Evolutionary conservation across 1,140 invertebrate species (phyloP).

Genomic region (Drosophila nannoptera): DNA sequence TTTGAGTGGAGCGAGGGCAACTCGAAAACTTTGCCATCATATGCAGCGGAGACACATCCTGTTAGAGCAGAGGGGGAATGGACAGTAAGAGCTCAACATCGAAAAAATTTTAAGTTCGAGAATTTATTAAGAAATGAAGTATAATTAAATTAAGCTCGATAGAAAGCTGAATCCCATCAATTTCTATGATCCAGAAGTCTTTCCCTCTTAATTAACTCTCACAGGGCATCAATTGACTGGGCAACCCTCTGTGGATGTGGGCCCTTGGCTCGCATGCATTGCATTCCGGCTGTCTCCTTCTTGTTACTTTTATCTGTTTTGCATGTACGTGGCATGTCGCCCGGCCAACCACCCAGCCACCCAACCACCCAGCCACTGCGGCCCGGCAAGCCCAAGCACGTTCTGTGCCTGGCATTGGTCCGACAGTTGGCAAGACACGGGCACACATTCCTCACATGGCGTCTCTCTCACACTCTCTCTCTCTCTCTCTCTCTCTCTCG

Average conservation of each 20-base stretch:
- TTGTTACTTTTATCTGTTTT: conserved; percentile 77
- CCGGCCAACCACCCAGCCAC: conserved; percentile 3
- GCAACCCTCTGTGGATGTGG: conserved; percentile 14
- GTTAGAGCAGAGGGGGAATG: too few relatives aligned
- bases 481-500: neutral
- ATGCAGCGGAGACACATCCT: too few relatives aligned
- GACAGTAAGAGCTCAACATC: too few relatives aligned
- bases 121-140: too few relatives aligned
- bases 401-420: conserved; percentile 13
- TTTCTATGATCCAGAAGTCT: too few relatives aligned
- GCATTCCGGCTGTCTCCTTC: conserved; percentile 30
- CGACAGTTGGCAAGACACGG: conserved; percentile 30
- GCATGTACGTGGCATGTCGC: conserved; percentile 52
- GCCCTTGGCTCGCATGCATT: conserved; percentile 9
- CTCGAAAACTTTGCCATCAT: too few relatives aligned
- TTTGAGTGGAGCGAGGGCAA: conserved; percentile 43
- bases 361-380: neutral
- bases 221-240: neutral
- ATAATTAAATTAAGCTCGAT: too few relatives aligned
- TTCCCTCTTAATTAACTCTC: too few relatives aligned
- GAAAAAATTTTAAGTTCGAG: too few relatives aligned
- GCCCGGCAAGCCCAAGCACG: neutral
- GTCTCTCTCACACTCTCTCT: conserved; percentile 1
- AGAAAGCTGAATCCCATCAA: too few relatives aligned
- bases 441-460: conserved; percentile 23